phyloP scores from a whole-genome alignment of 2,797 vertebrate genomes.

The Amazona finschi region DNA sequence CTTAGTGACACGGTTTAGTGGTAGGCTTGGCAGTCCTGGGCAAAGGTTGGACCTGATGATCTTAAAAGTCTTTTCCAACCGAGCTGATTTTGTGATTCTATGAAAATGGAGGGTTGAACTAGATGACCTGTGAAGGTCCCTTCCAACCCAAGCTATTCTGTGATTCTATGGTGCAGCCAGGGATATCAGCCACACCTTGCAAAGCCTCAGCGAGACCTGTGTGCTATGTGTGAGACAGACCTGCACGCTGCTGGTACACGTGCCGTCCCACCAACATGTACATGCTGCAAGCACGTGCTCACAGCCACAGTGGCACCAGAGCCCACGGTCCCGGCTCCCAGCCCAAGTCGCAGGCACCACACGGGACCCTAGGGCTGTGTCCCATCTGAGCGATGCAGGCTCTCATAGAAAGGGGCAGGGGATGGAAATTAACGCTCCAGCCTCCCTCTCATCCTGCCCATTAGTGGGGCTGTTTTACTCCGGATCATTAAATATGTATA shows the following conservation, averaged over 20 bases:
- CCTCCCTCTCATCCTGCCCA: conserved; percentile 70
- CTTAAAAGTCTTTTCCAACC: not conserved
- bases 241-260: not conserved
- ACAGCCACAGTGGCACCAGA: not conserved
- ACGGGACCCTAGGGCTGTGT: rapidly evolving
- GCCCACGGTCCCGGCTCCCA: not conserved
- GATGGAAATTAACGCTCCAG: conserved; percentile 63
- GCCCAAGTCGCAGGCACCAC: rapidly evolving
- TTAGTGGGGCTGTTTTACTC: conserved; percentile 88
- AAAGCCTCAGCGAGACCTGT: not conserved
- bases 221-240: not conserved
- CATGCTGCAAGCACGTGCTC: not conserved
- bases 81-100: not conserved
- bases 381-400: not conserved
- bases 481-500: conserved; percentile 99
- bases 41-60: not conserved
- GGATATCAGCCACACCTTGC: not conserved
- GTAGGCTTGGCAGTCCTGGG: not conserved
- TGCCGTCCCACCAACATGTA: not conserved
- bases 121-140: not conserved
- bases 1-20: not conserved
- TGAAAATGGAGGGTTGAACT: not conserved
- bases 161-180: rapidly evolving
- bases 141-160: not conserved
- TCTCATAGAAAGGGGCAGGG: conserved; percentile 16